Percentiles rank a stretch among this genome's conserved stretches.
These are phyloP conservation scores for Autographa pulchrina DNA, from an alignment of 2,888 invertebrate species.

Conservation along the genomic window DNA sequence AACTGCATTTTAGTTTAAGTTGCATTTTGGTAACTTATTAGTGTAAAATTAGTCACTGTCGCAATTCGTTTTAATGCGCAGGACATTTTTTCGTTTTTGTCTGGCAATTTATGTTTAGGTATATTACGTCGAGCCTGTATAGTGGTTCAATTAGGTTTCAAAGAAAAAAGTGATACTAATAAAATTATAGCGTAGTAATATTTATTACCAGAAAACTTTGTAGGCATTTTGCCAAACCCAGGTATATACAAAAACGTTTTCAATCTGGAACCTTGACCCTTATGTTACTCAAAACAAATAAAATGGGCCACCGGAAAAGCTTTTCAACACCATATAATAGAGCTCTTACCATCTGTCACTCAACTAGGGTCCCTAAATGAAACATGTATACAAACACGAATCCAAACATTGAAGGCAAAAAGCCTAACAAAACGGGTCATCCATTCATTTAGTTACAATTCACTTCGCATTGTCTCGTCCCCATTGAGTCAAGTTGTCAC, in stretches of 20 bases:
- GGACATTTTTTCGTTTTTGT: background rate
- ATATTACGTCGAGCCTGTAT: too few species aligned
- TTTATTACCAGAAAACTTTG: background rate
- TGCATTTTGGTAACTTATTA: background rate
- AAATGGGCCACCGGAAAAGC: background rate
- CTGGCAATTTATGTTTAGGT: too few species aligned
- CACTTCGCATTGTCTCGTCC: slow-evolving; percentile 59
- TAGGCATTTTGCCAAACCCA: slow-evolving; percentile 1
- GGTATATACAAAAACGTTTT: background rate
- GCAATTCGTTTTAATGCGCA: too few species aligned
- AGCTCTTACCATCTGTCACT: background rate
- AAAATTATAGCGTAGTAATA: background rate
- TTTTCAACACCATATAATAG: background rate
- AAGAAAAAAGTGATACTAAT: too few species aligned
- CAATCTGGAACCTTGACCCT: background rate
- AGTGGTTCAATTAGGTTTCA: too few species aligned
- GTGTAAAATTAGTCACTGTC: background rate
- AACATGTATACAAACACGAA: slow-evolving; percentile 15
- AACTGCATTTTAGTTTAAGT: slow-evolving; percentile 26
- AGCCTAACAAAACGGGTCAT: slow-evolving; percentile 45
- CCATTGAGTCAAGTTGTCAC: slow-evolving; percentile 69
- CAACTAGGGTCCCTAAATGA: background rate
- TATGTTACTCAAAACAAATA: background rate
- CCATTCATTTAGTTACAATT: slow-evolving; percentile 56
- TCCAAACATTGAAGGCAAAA: slow-evolving; percentile 26